phyloP scores from a whole-genome alignment of 2,888 invertebrate species.

The Eilema caniola region DNA sequence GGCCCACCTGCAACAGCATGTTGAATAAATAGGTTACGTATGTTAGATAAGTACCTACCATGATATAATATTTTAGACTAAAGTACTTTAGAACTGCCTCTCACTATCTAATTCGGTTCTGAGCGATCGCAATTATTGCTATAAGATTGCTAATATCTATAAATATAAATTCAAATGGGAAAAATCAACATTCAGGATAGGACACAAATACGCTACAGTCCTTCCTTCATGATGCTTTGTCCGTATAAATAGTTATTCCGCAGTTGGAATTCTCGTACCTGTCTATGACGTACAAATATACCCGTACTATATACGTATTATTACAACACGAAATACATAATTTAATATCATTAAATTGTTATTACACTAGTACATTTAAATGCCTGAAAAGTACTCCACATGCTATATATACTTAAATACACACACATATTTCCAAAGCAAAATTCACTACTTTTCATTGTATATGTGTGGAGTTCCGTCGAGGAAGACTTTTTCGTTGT shows the following conservation, averaged over 20 bases:
- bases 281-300: neutral
- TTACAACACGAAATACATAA: constrained; percentile 40
- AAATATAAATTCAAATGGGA: constrained; percentile 13
- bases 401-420: neutral
- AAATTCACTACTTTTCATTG: constrained; percentile 26
- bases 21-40: neutral
- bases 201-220: neutral
- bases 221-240: neutral
- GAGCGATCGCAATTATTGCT: constrained; percentile 11
- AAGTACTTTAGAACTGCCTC: constrained; percentile 27
- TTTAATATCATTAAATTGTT: constrained; percentile 42
- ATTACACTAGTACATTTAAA: constrained; percentile 22
- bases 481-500: constrained; percentile 11
- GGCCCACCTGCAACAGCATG: neutral
- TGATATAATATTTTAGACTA: neutral
- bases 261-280: neutral
- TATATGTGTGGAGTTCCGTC: neutral
- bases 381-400: constrained; percentile 27
- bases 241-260: neutral
- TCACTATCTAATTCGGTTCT: constrained; percentile 22
- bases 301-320: constrained; percentile 27
- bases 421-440: constrained; percentile 23
- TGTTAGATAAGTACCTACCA: constrained; percentile 19
- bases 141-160: constrained; percentile 16
- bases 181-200: neutral